Evolutionary conservation across 1,140 invertebrate species (phyloP), one percentile per base, ranked within the genome.

Genomic region (Bombus waltoni): DNA sequence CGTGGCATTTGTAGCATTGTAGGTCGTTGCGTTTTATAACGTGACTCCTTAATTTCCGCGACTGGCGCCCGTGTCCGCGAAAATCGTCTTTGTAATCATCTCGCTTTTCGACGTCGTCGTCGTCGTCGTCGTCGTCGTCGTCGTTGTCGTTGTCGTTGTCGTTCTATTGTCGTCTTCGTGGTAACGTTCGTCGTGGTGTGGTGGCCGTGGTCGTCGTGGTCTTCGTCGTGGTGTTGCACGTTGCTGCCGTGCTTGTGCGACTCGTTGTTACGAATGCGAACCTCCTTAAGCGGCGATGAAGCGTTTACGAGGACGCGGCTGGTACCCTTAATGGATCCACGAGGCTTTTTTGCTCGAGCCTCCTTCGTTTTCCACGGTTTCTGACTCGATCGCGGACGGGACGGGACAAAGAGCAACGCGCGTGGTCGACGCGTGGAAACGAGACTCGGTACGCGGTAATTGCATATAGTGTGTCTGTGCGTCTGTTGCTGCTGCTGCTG

Each of bases 21-120:
- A 93, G 94, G 93, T 94, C 94, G 94, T 93, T 94, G 92, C 93
- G 92, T 94, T 94, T 94, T 94, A 92, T 92, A 93, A 94, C 92
- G 90, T 90, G 92, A 94, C 93, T 94, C 89, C 87, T 94, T 94
- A 92, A 94, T 93, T 94, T 92, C 86, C 93, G 90, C 86, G 86
- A 78, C 81, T 73, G 78, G 75, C 22, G 18, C 13, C 18, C 65
- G 53, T 28, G n/a, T 42, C 42, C 79, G 71, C 72, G 79, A 72
- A 62, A 71, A 71, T 82, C 70, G 38, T 25, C 53, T 65, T 73
- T 42, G 38, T 28, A 71, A 35, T 68, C 44, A 35, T 38, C 25
- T 35, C 38, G 38, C 32, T 11, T 57, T 47, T 47, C 44, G 44
- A 25, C 9, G 44, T 32, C 42, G 35, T 53, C 53, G 44, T 28